Evolutionary conservation across 2,113 vertebrate species (phyloP).

Genomic region (Perca flavescens): DNA sequence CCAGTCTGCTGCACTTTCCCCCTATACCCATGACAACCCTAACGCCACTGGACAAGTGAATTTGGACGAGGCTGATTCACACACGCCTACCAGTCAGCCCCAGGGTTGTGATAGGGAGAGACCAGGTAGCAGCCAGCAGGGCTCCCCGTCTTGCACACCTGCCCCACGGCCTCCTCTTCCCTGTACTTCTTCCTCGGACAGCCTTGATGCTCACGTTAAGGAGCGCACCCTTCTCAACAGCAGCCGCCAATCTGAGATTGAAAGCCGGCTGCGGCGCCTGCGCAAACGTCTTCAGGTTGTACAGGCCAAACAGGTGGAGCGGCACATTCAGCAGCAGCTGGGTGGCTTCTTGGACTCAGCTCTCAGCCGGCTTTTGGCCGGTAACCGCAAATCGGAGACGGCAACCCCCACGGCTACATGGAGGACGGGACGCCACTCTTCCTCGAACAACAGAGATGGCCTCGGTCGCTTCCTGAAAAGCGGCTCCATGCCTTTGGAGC

Average conservation of each 20-base stretch:
- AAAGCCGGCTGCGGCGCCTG: slow-evolving; percentile 90
- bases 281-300: slow-evolving; percentile 97
- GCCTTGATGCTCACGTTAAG: slow-evolving; percentile 87
- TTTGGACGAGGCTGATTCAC: slow-evolving; percentile 60
- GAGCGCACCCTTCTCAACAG: slow-evolving; percentile 88
- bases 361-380: slow-evolving; percentile 87
- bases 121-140: slow-evolving; percentile 78
- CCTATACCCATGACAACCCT: slow-evolving; percentile 81
- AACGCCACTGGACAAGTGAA: slow-evolving; percentile 71
- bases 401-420: slow-evolving; percentile 59
- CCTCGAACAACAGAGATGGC: slow-evolving; percentile 85
- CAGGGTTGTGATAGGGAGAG: slow-evolving; percentile 61
- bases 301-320: slow-evolving; percentile 98
- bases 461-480: slow-evolving; percentile 91
- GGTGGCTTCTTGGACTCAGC: slow-evolving; percentile 94
- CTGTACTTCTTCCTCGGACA: slow-evolving; percentile 75
- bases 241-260: slow-evolving; percentile 91
- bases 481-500: slow-evolving; percentile 89
- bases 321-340: slow-evolving; percentile 96
- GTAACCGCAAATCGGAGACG: slow-evolving; percentile 89
- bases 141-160: slow-evolving; percentile 64
- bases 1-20: slow-evolving; percentile 64
- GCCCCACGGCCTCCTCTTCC: slow-evolving; percentile 49
- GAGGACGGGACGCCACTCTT: slow-evolving; percentile 76
- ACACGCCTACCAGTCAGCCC: slow-evolving; percentile 32